phyloP scores from a whole-genome alignment of 2,888 invertebrate species.

The Glyphotaelius pellucidus region DNA sequence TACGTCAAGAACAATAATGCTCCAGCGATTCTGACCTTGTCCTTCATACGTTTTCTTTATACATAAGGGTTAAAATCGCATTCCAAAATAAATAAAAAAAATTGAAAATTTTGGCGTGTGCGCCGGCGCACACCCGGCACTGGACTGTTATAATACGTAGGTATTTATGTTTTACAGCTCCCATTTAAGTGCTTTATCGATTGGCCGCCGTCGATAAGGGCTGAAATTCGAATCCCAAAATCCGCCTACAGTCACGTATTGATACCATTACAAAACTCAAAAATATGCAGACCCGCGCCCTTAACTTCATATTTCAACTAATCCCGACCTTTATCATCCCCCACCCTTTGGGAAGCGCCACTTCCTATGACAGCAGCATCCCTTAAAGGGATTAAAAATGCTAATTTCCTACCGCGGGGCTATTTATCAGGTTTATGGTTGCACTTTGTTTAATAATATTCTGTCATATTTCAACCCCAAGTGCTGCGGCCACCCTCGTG shows the following conservation, averaged over 20 bases:
- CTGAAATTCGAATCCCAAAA: background rate
- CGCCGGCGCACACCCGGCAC: too few relatives aligned
- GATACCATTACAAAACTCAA: background rate
- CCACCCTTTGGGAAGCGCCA: background rate
- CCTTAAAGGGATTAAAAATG: conserved; percentile 55
- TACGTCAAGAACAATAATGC: too few relatives aligned
- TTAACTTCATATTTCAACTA: background rate
- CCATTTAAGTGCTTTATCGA: background rate
- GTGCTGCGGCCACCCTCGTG: background rate
- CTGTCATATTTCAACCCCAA: conserved; percentile 46
- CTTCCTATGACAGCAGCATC: conserved; percentile 36
- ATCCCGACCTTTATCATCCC: background rate
- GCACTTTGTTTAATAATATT: conserved; percentile 54
- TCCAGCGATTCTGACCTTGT: too few relatives aligned
- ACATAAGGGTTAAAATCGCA: too few relatives aligned
- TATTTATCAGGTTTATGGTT: conserved; percentile 55
- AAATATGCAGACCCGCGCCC: background rate
- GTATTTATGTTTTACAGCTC: background rate
- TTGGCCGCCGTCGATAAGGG: background rate
- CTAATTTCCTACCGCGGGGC: conserved; percentile 43
- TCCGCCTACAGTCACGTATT: background rate
- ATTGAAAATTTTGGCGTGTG: too few relatives aligned
- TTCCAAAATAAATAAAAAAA: too few relatives aligned
- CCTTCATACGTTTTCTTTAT: too few relatives aligned
- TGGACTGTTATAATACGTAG: too few relatives aligned